Conservation (phyloP, 2,888 invertebrate species). For the Aspidapion aeneum region DNA sequence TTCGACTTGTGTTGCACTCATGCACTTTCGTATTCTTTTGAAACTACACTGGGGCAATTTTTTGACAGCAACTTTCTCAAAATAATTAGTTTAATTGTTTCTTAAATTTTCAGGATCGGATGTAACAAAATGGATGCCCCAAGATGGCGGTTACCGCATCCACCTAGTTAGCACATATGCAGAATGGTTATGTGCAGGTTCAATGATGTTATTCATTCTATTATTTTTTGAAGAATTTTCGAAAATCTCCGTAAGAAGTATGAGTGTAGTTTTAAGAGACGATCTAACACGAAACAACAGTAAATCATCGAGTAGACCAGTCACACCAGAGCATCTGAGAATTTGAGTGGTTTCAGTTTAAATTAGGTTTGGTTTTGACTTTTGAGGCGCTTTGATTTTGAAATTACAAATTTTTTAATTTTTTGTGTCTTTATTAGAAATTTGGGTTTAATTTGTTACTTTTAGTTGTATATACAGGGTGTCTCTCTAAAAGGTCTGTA, state of each 20-base stretch:
- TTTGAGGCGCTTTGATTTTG: too few relatives aligned
- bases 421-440: too few relatives aligned
- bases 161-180: conserved; percentile 28
- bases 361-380: too few relatives aligned
- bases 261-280: conserved; percentile 9
- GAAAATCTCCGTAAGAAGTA: conserved; percentile 9
- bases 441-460: too few relatives aligned
- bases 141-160: conserved; percentile 29
- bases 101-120: conserved; percentile 27
- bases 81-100: too few relatives aligned
- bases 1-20: too few relatives aligned
- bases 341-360: neutral
- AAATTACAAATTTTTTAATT: too few relatives aligned
- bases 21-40: too few relatives aligned
- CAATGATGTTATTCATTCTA: conserved; percentile 24
- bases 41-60: too few relatives aligned
- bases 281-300: neutral
- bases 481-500: too few relatives aligned
- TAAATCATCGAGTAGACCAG: neutral
- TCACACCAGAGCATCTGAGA: neutral
- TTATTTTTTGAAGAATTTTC: conserved; percentile 29
- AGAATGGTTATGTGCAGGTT: conserved; percentile 32
- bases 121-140: conserved; percentile 29
- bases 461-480: too few relatives aligned
- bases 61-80: too few relatives aligned